Percentiles rank a stretch among this genome's conserved stretches.
These are phyloP conservation scores for Gryllus longicercus DNA, from an alignment of 2,888 invertebrate species.

Conservation along the genomic window DNA sequence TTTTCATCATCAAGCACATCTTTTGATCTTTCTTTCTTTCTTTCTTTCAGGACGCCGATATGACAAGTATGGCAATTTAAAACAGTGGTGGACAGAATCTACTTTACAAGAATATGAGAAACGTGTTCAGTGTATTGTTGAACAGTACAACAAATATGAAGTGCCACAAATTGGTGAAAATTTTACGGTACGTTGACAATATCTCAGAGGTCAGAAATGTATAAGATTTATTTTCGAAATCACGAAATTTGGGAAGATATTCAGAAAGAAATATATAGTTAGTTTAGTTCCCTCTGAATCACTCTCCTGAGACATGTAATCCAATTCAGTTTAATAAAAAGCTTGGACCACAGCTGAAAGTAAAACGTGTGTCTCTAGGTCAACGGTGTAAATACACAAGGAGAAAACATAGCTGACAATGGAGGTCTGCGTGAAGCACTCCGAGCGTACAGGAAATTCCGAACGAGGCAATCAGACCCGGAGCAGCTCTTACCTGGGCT, in stretches of 20 bases:
- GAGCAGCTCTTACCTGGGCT: slow-evolving; percentile 47
- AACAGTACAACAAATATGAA: slow-evolving; percentile 55
- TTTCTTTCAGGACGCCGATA: slow-evolving; percentile 50
- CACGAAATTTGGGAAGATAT: too few relatives aligned
- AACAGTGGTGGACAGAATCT: slow-evolving; percentile 56
- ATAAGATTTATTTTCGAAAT: too few relatives aligned
- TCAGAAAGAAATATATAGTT: too few relatives aligned
- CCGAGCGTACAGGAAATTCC: slow-evolving; percentile 50
- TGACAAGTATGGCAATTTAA: slow-evolving; percentile 55
- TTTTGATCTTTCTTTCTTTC: background rate
- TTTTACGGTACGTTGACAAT: slow-evolving; percentile 34
- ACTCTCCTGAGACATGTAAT: too few relatives aligned
- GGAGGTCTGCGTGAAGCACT: slow-evolving; percentile 57
- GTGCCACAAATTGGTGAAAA: slow-evolving; percentile 36
- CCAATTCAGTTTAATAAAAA: too few relatives aligned
- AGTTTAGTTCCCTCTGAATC: too few relatives aligned
- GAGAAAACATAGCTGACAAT: slow-evolving; percentile 60
- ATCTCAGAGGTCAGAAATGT: too few relatives aligned
- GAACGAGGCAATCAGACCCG: slow-evolving; percentile 43
- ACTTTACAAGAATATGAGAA: slow-evolving; percentile 53
- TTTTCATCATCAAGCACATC: too few relatives aligned
- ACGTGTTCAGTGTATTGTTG: slow-evolving; percentile 53
- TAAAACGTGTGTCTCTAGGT: slow-evolving; percentile 28
- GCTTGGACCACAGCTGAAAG: too few relatives aligned
- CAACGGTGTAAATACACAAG: slow-evolving; percentile 47